These are phyloP conservation scores for Drymonia ruficornis DNA, from an alignment of 2,888 invertebrate genomes.

Conservation along the genomic window DNA sequence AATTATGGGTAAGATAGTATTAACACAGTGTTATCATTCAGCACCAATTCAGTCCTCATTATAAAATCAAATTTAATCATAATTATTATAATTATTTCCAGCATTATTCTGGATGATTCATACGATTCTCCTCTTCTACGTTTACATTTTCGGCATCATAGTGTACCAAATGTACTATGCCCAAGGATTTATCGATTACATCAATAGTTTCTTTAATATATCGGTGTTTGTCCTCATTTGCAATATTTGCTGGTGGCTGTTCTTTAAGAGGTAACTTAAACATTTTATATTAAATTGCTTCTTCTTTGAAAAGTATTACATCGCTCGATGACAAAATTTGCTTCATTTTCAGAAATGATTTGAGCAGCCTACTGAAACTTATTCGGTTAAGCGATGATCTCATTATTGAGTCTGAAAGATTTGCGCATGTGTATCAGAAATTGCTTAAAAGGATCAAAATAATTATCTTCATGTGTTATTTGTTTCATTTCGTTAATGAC, in stretches of 20 bases:
- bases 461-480: conserved; percentile 43
- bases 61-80: no score
- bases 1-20: no score
- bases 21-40: no score
- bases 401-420: conserved; percentile 26
- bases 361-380: conserved; percentile 34
- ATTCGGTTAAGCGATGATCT: conserved; percentile 39
- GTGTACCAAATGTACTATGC: conserved; percentile 45
- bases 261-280: conserved; percentile 43
- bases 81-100: conserved; percentile 17
- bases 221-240: conserved; percentile 36
- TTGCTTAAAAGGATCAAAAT: conserved; percentile 42
- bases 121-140: conserved; percentile 28
- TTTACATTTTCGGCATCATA: conserved; percentile 34
- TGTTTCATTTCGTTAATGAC: conserved; percentile 47
- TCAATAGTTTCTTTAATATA: conserved; percentile 51
- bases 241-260: conserved; percentile 42
- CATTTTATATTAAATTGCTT: background rate
- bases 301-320: no score
- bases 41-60: no score
- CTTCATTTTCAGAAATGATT: conserved; percentile 30
- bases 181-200: conserved; percentile 31
- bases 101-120: conserved; percentile 41
- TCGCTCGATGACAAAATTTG: no score
- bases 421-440: conserved; percentile 24